Percentiles rank a stretch among this genome's conserved stretches.
Conservation (phyloP, 2,113 vertebrate genomes). For the rat (Rattus norvegicus) region GRCr8 NC_086030.1:36731001-36731500, state of each 20-base stretch:
- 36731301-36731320: background rate
- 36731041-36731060: background rate
- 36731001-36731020: background rate
- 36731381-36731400: background rate
- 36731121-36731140: background rate
- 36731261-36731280: background rate
- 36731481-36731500: background rate
- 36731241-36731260: background rate
- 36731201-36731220: background rate
- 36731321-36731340: background rate
- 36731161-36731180: background rate
- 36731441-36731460: background rate
- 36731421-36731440: background rate
- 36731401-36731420: background rate
- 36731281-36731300: background rate
- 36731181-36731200: background rate
- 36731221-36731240: background rate
- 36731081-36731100: background rate
- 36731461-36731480: background rate
- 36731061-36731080: background rate
- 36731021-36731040: background rate
- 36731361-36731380: background rate
- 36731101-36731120: background rate
- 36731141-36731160: background rate
- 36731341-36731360: background rate